Evolutionary conservation across 2,888 invertebrate genomes (phyloP).

Genomic region (Polyommatus icarus): DNA sequence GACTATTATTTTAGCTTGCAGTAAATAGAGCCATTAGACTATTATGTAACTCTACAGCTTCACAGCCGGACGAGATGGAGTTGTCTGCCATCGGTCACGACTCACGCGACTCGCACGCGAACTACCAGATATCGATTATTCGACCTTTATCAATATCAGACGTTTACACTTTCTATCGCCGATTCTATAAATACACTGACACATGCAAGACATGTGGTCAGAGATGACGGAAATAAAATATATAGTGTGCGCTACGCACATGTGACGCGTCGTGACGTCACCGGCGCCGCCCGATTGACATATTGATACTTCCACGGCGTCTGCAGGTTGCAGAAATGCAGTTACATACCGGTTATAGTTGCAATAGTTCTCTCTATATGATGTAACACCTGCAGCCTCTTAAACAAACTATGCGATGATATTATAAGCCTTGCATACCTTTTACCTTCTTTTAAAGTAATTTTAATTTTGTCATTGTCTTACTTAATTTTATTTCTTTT

Average conservation of each 20-base stretch:
- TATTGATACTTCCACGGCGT: slow-evolving; percentile 24
- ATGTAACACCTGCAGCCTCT: not conserved
- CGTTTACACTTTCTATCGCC: slow-evolving; percentile 54
- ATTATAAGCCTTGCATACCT: too few relatives aligned
- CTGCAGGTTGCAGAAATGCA: slow-evolving; percentile 1
- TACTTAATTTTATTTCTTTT: not conserved
- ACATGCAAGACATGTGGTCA: slow-evolving; percentile 64
- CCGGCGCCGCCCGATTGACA: slow-evolving; percentile 43
- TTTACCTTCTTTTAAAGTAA: not conserved
- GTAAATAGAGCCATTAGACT: not conserved
- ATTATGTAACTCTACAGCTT: not conserved
- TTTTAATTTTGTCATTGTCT: not conserved
- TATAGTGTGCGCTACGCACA: slow-evolving; percentile 60
- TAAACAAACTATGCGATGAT: not conserved
- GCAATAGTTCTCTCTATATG: not conserved
- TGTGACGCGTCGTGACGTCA: slow-evolving; percentile 68
- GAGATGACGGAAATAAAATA: slow-evolving; percentile 59
- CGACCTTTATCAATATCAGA: slow-evolving; percentile 27
- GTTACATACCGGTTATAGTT: not conserved
- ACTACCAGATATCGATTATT: slow-evolving; percentile 22
- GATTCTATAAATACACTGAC: slow-evolving; percentile 64
- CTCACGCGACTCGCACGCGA: slow-evolving; percentile 29
- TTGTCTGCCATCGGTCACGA: slow-evolving; percentile 9
- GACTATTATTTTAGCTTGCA: not conserved
- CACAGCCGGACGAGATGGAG: not conserved